phyloP scores from a whole-genome alignment of 2,113 vertebrate species.

The Collichthys lucidus region DNA sequence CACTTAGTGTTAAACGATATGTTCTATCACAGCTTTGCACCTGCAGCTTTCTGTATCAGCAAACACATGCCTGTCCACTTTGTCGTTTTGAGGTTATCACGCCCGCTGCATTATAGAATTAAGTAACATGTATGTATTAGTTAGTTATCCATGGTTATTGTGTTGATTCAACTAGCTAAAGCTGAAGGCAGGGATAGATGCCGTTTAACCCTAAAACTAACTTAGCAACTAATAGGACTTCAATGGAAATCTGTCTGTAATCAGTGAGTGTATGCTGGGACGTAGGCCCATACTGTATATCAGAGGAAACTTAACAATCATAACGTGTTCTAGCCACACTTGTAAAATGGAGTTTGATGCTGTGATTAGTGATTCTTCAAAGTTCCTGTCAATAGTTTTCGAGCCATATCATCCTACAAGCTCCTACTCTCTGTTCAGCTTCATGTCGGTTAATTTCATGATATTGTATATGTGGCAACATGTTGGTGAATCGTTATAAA shows the following conservation, averaged over 20 bases:
- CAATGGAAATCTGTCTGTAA: constrained; percentile 16
- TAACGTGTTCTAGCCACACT: constrained; percentile 3
- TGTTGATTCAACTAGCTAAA: constrained; percentile 12
- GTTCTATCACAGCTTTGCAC: constrained; percentile 55
- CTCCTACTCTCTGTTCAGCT: constrained; percentile 2
- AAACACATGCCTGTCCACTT: constrained; percentile 22
- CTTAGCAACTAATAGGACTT: background rate
- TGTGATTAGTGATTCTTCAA: constrained; percentile 6
- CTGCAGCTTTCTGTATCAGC: constrained; percentile 43
- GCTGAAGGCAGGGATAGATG: background rate
- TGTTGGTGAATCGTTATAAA: constrained; percentile 10
- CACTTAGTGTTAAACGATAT: constrained; percentile 32
- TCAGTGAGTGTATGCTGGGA: constrained; percentile 12
- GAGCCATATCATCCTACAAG: background rate
- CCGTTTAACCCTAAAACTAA: constrained; percentile 8
- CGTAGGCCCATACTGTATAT: background rate
- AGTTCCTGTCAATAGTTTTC: constrained; percentile 7
- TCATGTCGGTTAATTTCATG: constrained; percentile 22
- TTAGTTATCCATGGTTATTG: constrained; percentile 17
- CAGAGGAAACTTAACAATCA: constrained; percentile 1
- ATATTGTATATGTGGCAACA: constrained; percentile 13
- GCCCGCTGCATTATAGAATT: constrained; percentile 21
- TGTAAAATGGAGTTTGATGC: constrained; percentile 17
- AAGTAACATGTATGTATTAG: constrained; percentile 41
- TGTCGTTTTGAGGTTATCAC: constrained; percentile 18